Percentiles rank a stretch among this genome's conserved stretches.
These are phyloP conservation scores for Mionectes macconnelli DNA, from an alignment of 2,113 vertebrate species.

Conservation along the genomic window DNA sequence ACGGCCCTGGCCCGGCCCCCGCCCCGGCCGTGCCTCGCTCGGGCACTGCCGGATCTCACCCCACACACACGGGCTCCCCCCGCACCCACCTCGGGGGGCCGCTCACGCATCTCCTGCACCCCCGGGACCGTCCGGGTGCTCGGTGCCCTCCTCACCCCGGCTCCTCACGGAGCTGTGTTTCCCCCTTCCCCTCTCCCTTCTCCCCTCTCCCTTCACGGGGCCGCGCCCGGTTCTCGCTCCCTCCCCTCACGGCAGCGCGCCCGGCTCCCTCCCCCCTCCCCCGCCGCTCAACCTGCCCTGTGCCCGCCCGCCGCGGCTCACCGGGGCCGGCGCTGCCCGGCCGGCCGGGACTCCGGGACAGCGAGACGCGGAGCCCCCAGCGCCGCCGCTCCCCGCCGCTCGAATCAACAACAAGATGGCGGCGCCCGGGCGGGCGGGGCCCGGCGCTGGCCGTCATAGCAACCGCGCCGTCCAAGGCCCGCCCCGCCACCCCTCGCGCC, in stretches of 20 bases:
- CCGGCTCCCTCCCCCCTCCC: too few relatives aligned
- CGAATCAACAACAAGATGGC: slow-evolving; percentile 77
- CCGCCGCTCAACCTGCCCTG: background rate
- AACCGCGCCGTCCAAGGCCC: slow-evolving; percentile 29
- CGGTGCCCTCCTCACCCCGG: background rate
- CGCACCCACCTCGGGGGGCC: background rate
- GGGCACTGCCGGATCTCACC: background rate
- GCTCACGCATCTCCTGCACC: too few relatives aligned
- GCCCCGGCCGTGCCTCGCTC: background rate
- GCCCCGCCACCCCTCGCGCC: background rate
- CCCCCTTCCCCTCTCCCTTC: background rate
- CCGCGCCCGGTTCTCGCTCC: background rate
- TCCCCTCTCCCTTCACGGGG: background rate
- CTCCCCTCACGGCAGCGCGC: background rate
- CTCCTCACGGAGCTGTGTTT: background rate
- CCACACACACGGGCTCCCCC: background rate
- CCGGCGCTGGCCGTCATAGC: slow-evolving; percentile 51
- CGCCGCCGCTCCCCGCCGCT: slow-evolving; percentile 20
- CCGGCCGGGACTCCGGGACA: background rate
- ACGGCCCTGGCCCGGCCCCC: background rate
- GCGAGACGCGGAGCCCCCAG: background rate
- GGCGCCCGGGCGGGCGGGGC: slow-evolving; percentile 9
- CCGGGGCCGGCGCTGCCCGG: background rate
- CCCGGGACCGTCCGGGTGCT: too few relatives aligned
- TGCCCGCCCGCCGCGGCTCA: background rate